Percentiles rank a stretch among this genome's conserved stretches.
Conservation (phyloP, 2,888 invertebrate genomes). For the Girardia tigrina region DNA sequence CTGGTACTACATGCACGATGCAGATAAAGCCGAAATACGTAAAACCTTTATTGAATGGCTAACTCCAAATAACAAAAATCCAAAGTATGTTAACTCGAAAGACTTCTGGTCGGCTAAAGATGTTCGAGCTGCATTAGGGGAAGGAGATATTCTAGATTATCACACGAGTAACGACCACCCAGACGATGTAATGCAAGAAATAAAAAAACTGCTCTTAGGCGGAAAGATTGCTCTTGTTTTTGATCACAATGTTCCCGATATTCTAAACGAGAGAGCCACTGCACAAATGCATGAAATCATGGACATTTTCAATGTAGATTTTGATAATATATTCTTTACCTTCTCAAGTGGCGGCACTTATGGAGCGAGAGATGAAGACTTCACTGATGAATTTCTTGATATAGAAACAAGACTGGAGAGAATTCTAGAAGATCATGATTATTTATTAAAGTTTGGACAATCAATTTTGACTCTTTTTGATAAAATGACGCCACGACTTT, state of each 20-base stretch:
- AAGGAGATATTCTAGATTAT: conserved; percentile 9
- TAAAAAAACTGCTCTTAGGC: background rate
- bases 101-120: background rate
- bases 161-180: background rate
- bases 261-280: background rate
- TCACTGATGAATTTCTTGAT: background rate
- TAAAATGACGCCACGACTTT: background rate
- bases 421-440: background rate
- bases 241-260: background rate
- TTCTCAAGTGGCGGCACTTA: background rate
- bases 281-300: background rate
- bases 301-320: background rate
- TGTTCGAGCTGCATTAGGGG: background rate
- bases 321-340: background rate
- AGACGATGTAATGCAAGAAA: background rate
- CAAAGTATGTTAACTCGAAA: conserved; percentile 2
- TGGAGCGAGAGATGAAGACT: background rate
- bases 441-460: background rate
- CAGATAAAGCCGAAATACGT: background rate
- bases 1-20: background rate
- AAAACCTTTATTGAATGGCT: background rate
- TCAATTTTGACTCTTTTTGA: background rate
- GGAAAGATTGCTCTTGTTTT: background rate
- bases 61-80: background rate
- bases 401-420: background rate